A percentile compares a stretch with the other conserved stretches of the same genome.
These are phyloP conservation scores for Paramormyrops hopkinsi DNA, from an alignment of 2,797 vertebrate species.

Conservation along the genomic window DNA sequence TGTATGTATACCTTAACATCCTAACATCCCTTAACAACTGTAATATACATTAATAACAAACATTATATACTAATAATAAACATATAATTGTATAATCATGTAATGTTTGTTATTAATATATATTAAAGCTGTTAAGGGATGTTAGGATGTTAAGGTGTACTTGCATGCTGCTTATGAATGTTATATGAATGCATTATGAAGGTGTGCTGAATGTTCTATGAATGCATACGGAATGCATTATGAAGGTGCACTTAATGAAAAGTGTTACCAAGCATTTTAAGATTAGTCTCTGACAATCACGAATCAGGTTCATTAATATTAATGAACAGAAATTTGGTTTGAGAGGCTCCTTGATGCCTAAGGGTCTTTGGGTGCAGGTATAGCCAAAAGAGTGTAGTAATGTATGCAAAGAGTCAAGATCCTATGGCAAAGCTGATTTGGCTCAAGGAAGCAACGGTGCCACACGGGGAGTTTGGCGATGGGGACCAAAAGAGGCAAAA, in stretches of 20 bases:
- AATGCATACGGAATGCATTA: not conserved
- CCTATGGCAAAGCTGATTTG: not conserved
- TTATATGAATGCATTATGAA: not conserved
- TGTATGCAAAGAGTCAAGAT: not conserved
- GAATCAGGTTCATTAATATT: conserved; percentile 2
- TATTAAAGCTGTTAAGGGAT: not conserved
- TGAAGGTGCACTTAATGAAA: not conserved
- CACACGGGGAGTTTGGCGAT: not conserved
- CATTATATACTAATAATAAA: not conserved
- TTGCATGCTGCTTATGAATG: not conserved
- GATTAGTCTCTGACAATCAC: not conserved
- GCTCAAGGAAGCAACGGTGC: not conserved
- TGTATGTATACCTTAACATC: not conserved
- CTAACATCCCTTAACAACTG: not conserved
- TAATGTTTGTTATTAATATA: not conserved
- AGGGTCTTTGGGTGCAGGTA: not conserved
- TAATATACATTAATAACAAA: not conserved
- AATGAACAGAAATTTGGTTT: not conserved
- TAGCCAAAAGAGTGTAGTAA: not conserved
- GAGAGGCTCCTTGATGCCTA: not conserved
- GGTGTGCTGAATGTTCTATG: not conserved
- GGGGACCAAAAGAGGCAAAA: not conserved
- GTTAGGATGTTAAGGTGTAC: not conserved
- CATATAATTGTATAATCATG: not conserved
- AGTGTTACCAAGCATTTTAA: not conserved